Base-by-base conservation (phyloP, 92 coral and sea anemone genomes). In the Diadumene lineata region DNA sequence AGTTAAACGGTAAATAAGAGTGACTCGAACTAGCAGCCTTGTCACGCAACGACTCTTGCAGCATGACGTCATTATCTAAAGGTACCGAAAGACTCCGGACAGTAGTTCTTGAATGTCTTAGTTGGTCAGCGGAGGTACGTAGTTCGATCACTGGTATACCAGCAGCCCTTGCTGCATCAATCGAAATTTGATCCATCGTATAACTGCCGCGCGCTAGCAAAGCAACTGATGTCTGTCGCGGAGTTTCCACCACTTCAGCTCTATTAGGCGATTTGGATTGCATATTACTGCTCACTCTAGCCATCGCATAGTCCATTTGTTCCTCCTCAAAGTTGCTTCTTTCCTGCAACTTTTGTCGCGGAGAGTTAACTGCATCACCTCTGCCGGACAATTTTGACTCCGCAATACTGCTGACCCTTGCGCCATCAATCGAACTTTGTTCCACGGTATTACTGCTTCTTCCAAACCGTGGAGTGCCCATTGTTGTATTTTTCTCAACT, bases 111-210 rank as follows among this genome's bases (percentile, higher is more conserved):
- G 70, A 50, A 15, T 50, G 34, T 46, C 46, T 43, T 31, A 29
- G 2, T 29, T 57, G 46, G 10, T 43, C 58, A 2, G 34, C 64
- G 34, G 44, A 60, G 38, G 46, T 80, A 34, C 72, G 13, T 19
- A 18, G 62, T 46, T 62, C 56, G 31, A 61, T 90, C n/a, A 94
- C 92, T 18, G 98, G 98, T 66, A 94, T 86, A 31, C 98, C 98
- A 62, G 97, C 97, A 46, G 98, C 98, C 66, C 83, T 79, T 31
- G 98, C 98, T 16, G 98, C 83, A 81, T 91, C 98, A 31, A 77
- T 75, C 18, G 98, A 84, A 70, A 88, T 88, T 8, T 86, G 87
- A 58, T 77, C 88, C 22, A 94, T 93, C 1, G 97, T 80, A 62
- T 91, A 94, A 69, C 98, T 94, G n/a, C 98, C 98, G 10, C 98